phyloP scores from a whole-genome alignment of 2,113 vertebrate genomes.

The Lophura nycthemera region DNA sequence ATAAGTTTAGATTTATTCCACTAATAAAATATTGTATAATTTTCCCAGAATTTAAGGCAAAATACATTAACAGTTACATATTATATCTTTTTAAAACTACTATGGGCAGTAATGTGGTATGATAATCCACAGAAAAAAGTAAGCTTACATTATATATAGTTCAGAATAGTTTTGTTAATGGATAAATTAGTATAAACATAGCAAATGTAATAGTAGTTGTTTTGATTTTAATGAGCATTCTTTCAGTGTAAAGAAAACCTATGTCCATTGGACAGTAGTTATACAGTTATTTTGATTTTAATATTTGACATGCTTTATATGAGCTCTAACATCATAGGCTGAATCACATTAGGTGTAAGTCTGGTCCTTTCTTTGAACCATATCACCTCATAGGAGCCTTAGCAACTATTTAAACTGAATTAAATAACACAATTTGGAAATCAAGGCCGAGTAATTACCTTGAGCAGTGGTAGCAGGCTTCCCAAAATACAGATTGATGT shows the following conservation, averaged over 20 bases:
- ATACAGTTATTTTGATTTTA: background rate
- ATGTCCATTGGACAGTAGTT: background rate
- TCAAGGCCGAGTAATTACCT: constrained; percentile 43
- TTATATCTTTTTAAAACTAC: background rate
- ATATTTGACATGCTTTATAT: background rate
- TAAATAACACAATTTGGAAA: constrained; percentile 25
- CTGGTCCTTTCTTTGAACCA: constrained; percentile 17
- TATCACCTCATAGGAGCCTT: background rate
- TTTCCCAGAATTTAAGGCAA: background rate
- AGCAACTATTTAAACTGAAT: constrained; percentile 56
- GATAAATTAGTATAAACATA: background rate
- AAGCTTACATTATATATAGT: background rate
- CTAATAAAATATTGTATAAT: background rate
- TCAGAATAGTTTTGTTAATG: background rate
- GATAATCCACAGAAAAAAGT: background rate
- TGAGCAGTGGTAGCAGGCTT: constrained; percentile 24
- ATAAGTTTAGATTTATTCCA: background rate
- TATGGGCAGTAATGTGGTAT: background rate
- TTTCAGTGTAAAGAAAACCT: background rate
- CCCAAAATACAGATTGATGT: constrained; percentile 52
- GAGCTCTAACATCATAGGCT: rapidly evolving
- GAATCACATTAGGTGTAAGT: constrained; percentile 11
- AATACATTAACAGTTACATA: background rate
- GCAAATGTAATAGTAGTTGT: background rate
- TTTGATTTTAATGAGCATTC: background rate